Evolutionary conservation across 2,113 vertebrate genomes (phyloP).

Genomic region (Ptilorrhoa leucosticta): DNA sequence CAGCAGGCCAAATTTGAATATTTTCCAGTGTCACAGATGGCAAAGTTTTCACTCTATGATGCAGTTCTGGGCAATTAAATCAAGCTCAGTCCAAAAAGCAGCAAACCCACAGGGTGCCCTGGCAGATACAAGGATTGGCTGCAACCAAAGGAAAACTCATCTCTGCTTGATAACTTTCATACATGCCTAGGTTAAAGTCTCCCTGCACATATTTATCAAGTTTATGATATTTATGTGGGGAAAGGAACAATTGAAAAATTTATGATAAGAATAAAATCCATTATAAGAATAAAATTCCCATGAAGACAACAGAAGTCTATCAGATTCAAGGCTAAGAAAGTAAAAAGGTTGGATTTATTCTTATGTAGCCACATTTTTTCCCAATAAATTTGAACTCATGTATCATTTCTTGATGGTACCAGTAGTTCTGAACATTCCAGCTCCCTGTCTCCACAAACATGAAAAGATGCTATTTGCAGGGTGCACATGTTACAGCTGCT

Average conservation of each 20-base stretch:
- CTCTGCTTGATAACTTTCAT: not conserved
- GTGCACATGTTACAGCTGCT: rapidly evolving
- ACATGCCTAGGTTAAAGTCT: not conserved
- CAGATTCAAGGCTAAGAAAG: not conserved
- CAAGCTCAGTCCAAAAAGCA: not conserved
- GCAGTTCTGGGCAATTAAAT: not conserved
- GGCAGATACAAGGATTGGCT: not conserved
- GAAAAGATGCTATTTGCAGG: not conserved
- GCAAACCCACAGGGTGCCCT: not conserved
- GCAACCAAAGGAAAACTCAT: not conserved
- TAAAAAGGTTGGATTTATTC: not conserved
- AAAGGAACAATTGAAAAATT: not conserved
- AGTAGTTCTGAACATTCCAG: not conserved
- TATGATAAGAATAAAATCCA: not conserved
- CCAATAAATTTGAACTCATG: not conserved
- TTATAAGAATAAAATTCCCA: not conserved
- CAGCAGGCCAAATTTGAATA: not conserved
- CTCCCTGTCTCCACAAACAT: not conserved
- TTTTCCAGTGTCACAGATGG: not conserved
- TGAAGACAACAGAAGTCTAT: not conserved
- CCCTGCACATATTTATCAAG: not conserved
- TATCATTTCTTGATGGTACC: not conserved
- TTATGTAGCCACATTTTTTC: not conserved
- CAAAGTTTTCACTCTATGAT: not conserved
- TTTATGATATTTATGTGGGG: not conserved